These are phyloP conservation scores for Cervus canadensis DNA, from an alignment of 2,113 vertebrate species.

Conservation along the genomic window DNA sequence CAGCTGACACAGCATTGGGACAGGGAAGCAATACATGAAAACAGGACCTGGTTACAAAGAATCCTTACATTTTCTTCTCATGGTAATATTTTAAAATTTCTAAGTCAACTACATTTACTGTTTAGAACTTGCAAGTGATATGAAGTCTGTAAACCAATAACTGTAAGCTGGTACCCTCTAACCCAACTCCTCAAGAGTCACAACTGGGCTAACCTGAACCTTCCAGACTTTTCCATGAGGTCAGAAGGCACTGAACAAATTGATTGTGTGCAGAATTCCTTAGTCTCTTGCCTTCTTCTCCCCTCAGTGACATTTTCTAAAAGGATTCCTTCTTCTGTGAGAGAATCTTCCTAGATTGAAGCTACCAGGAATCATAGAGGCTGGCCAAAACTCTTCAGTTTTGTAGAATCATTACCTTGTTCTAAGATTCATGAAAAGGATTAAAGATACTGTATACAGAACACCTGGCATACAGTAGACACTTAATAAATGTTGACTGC, in stretches of 20 bases:
- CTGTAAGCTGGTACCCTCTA: neutral
- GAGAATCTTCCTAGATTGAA: neutral
- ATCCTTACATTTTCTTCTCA: neutral
- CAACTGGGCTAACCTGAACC: neutral
- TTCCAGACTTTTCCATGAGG: neutral
- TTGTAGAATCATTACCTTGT: neutral
- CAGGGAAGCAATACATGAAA: neutral
- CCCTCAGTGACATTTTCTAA: neutral
- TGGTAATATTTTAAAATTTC: neutral
- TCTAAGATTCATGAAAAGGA: neutral
- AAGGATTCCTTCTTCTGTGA: neutral
- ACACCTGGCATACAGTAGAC: neutral
- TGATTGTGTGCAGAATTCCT: neutral
- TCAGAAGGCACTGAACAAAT: neutral
- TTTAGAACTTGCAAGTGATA: neutral
- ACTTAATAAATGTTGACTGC: neutral
- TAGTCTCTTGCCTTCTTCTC: neutral
- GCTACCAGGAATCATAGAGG: neutral
- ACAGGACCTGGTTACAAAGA: neutral
- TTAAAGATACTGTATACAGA: neutral
- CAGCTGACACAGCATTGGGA: neutral
- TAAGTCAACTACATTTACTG: neutral
- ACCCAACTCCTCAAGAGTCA: too few species aligned
- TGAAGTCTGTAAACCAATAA: neutral
- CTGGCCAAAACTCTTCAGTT: neutral